Evolutionary conservation across 2,797 vertebrate genomes (phyloP).

Genomic region (Babyrousa celebensis): DNA sequence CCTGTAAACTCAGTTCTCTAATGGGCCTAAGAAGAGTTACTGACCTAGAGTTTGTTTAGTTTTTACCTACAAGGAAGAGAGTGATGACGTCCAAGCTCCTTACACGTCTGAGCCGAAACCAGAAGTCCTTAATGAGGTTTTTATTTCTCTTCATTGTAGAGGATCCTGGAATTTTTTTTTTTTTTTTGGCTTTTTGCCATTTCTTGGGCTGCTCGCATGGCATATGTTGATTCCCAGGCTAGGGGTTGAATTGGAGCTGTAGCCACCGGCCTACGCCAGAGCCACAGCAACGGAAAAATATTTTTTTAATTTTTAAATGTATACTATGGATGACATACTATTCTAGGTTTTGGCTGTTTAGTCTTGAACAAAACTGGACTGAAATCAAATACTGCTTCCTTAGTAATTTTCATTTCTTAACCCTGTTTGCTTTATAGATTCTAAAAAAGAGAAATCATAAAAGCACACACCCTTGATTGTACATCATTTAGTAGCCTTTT

Average conservation of each 20-base stretch:
- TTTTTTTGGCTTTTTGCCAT: no score
- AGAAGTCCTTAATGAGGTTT: background rate
- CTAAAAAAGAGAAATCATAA: background rate
- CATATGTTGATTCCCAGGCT: no score
- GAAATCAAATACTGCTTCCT: background rate
- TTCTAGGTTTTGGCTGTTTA: background rate
- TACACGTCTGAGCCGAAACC: background rate
- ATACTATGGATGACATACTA: background rate
- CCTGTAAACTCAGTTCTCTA: background rate
- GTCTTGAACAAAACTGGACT: background rate
- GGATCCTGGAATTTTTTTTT: background rate
- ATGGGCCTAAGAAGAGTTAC: background rate
- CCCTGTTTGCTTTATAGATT: background rate
- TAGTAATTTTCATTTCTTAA: background rate
- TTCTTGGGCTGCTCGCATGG: no score
- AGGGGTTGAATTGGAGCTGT: no score
- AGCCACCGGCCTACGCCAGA: no score
- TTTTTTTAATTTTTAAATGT: background rate
- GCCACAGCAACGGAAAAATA: background rate
- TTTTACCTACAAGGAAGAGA: background rate
- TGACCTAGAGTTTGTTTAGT: background rate
- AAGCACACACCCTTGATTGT: background rate
- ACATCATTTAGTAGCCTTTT: slow-evolving; percentile 19
- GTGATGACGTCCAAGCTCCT: background rate
- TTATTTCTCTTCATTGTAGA: background rate